These are phyloP conservation scores for Cheilosia vernalis DNA, from an alignment of 2,888 invertebrate genomes.

Conservation along the genomic window DNA sequence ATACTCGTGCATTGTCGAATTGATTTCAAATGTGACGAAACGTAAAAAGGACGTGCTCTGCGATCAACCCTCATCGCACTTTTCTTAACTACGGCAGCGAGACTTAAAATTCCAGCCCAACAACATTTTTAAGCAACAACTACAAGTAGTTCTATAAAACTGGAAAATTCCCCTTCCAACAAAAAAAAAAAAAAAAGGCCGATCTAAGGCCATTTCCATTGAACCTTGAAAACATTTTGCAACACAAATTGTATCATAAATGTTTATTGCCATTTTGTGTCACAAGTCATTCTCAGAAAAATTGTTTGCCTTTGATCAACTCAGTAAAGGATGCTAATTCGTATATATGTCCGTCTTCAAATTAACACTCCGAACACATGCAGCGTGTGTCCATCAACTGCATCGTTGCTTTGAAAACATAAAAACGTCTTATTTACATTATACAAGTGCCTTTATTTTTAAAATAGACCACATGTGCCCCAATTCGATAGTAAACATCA, in stretches of 20 bases:
- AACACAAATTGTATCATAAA: not conserved
- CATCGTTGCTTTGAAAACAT: slow-evolving; percentile 10
- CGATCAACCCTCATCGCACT: too few species aligned
- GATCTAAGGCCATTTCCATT: not conserved
- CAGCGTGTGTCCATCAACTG: slow-evolving; percentile 15
- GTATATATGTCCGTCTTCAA: not conserved
- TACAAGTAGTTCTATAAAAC: too few species aligned
- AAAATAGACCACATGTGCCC: slow-evolving; percentile 23
- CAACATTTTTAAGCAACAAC: too few species aligned
- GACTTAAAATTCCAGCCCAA: too few species aligned
- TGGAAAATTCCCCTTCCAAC: too few species aligned
- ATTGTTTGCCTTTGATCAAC: not conserved
- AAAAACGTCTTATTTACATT: slow-evolving; percentile 1
- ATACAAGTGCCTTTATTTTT: not conserved
- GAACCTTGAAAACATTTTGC: slow-evolving; percentile 1
- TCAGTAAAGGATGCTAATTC: not conserved
- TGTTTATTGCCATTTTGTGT: too few species aligned
- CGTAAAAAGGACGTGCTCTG: too few species aligned
- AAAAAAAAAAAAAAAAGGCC: not conserved
- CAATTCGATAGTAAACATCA: slow-evolving; percentile 39
- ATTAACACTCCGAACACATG: slow-evolving; percentile 5
- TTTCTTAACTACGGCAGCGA: too few species aligned
- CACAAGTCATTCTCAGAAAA: too few species aligned
- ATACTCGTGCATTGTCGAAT: too few species aligned
- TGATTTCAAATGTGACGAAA: too few species aligned